phyloP scores from a whole-genome alignment of 1,140 invertebrate species.

The Polypedilum vanderplanki region DNA sequence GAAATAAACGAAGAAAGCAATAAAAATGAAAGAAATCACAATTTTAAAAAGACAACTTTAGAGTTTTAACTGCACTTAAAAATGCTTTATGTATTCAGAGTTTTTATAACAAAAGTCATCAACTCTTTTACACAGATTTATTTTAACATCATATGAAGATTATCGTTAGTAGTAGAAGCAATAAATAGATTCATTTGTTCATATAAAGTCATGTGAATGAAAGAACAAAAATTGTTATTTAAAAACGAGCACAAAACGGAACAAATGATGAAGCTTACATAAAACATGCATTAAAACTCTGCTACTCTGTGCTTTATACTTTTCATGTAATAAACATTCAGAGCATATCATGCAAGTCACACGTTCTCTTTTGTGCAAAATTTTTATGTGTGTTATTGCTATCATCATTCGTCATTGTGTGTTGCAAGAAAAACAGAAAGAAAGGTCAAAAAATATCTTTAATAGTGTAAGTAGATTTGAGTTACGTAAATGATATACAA shows the following conservation, averaged over 20 bases:
- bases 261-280: conserved; percentile 10
- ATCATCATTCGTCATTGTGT: conserved; percentile 8
- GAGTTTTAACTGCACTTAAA: background rate
- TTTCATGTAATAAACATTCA: background rate
- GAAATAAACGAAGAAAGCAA: too few relatives aligned
- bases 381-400: background rate
- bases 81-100: background rate
- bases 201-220: background rate
- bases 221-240: background rate
- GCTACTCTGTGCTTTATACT: background rate
- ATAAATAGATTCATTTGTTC: background rate
- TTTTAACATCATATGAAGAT: background rate
- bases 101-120: too few relatives aligned
- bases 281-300: conserved; percentile 16
- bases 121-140: background rate
- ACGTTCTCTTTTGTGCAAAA: background rate
- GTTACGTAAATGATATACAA: background rate
- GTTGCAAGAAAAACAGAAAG: background rate
- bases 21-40: background rate
- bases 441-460: background rate
- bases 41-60: background rate
- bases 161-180: background rate
- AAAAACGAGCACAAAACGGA: background rate
- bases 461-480: background rate
- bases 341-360: background rate